Evolutionary conservation across 2,797 vertebrate genomes (phyloP).

Genomic region (Orestias chungarensis): DNA sequence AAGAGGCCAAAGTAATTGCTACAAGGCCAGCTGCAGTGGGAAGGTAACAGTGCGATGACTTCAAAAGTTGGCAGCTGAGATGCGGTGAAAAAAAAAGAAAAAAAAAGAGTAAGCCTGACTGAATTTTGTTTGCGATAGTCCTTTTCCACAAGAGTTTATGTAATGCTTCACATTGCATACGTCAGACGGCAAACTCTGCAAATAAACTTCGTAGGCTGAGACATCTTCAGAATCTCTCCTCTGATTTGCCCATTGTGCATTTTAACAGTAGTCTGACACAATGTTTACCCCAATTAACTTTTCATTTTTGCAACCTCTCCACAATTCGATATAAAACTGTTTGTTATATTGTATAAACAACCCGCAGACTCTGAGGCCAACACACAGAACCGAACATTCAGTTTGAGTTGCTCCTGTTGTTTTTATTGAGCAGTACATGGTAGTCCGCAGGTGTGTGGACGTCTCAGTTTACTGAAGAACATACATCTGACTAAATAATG

Average conservation of each 20-base stretch:
- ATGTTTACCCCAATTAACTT: not conserved
- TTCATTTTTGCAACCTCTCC: slow-evolving; percentile 1
- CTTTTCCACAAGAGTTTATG: slow-evolving; percentile 26
- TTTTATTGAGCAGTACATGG: slow-evolving; percentile 13
- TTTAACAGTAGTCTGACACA: not conserved
- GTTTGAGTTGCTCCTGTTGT: slow-evolving; percentile 1
- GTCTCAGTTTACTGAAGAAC: slow-evolving; percentile 3
- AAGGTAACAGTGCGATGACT: slow-evolving; percentile 33
- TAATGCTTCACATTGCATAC: slow-evolving; percentile 22
- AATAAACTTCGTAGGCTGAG: not conserved
- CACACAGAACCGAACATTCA: too few species aligned
- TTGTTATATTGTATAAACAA: not conserved
- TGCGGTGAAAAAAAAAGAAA: slow-evolving; percentile 29
- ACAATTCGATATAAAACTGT: not conserved
- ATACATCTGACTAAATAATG: slow-evolving; percentile 14
- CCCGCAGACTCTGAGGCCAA: not conserved
- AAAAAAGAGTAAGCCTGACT: slow-evolving; percentile 3
- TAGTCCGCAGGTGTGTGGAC: slow-evolving; percentile 36
- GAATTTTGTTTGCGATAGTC: slow-evolving; percentile 27
- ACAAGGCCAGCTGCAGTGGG: slow-evolving; percentile 46
- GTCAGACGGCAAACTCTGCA: slow-evolving; percentile 7
- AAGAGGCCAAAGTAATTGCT: slow-evolving; percentile 48
- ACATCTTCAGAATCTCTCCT: not conserved
- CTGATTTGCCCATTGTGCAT: not conserved
- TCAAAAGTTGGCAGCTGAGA: slow-evolving; percentile 44